phyloP scores from a whole-genome alignment of 2,113 vertebrate species.

The Platycercus adscitus region DNA sequence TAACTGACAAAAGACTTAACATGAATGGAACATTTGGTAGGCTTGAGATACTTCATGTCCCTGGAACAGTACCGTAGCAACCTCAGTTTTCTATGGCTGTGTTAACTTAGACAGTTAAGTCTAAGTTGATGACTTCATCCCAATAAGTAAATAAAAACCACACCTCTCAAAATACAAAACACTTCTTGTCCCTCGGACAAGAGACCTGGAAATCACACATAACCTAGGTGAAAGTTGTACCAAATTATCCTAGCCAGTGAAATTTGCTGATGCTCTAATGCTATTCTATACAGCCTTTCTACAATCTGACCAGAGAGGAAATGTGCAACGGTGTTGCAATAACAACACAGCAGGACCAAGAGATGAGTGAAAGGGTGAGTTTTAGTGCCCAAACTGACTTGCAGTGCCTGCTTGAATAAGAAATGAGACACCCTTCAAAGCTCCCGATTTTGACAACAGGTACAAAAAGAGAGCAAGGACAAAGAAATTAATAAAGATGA shows the following conservation, averaged over 20 bases:
- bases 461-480: background rate
- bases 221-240: background rate
- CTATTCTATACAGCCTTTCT: background rate
- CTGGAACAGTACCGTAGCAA: background rate
- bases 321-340: rapidly evolving
- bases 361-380: background rate
- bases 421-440: background rate
- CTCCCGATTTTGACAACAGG: background rate
- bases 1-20: background rate
- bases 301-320: background rate
- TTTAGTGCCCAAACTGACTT: background rate
- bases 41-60: background rate
- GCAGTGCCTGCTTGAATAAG: background rate
- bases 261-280: background rate
- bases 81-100: background rate
- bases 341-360: background rate
- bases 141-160: background rate
- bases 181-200: background rate
- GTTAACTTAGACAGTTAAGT: too few relatives aligned
- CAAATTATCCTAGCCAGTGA: background rate
- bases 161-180: background rate
- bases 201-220: background rate
- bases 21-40: background rate
- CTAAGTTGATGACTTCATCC: background rate
- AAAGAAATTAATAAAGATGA: background rate